These are phyloP conservation scores for Poicephalus meyeri DNA, from an alignment of 2,113 vertebrate genomes.

Conservation along the genomic window DNA sequence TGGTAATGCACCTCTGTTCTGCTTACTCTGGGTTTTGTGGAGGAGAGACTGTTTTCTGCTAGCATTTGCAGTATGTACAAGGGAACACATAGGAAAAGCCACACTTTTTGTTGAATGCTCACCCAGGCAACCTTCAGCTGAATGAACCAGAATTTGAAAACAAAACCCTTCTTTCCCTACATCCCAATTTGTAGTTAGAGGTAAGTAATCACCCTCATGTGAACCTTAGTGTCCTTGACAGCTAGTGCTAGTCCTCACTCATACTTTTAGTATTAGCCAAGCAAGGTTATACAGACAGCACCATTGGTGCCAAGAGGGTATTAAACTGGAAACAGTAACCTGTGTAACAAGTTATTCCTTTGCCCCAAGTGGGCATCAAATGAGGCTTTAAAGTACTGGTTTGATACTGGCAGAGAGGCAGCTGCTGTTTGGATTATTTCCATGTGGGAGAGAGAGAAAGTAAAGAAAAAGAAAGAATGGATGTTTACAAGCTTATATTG, in stretches of 20 bases:
- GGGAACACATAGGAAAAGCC: slow-evolving; percentile 35
- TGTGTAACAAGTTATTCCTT: neutral
- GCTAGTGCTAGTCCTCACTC: neutral
- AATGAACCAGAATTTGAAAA: slow-evolving; percentile 14
- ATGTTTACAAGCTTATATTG: slow-evolving; percentile 46
- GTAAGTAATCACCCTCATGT: neutral
- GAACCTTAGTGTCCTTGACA: neutral
- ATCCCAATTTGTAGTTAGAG: neutral
- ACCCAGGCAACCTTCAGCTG: slow-evolving; percentile 30
- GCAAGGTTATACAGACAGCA: neutral
- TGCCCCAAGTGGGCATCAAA: neutral
- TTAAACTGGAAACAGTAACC: neutral
- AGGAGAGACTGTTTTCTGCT: slow-evolving; percentile 29
- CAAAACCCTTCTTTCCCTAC: neutral
- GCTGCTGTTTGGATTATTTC: slow-evolving; percentile 3
- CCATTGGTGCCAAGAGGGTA: neutral
- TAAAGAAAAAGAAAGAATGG: slow-evolving; percentile 11
- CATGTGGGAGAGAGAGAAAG: neutral
- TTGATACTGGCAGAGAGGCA: neutral
- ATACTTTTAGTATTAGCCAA: neutral
- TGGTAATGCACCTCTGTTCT: slow-evolving; percentile 73
- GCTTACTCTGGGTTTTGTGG: neutral
- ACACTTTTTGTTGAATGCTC: neutral
- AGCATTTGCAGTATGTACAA: neutral
- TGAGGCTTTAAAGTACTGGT: neutral